Evolutionary conservation across 2,797 vertebrate genomes (phyloP), one percentile per base, ranked within the genome.

Genomic region (Myotis vivesi): DNA sequence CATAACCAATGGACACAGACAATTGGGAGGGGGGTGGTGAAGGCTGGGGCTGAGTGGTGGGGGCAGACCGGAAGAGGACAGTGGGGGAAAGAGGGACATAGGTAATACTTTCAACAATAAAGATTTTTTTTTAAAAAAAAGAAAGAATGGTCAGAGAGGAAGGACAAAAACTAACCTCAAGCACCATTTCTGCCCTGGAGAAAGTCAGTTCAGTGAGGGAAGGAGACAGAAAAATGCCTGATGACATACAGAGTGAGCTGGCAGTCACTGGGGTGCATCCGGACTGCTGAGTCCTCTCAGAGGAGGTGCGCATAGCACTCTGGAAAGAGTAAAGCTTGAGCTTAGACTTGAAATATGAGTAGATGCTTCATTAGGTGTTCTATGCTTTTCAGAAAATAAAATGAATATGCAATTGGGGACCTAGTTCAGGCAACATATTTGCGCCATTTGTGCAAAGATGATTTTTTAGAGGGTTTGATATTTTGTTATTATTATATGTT

Each of bases 231-330:
- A 17, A 46, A 64, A 30, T 0, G 3, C 23, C 6, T 38, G 15
- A 16, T 28, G 38, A 25, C 5, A 2, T 15, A 4, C 1, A 1
- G 16, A 11, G 15, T 19, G 51, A 77, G 13, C n/a, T 15, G 22
- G 17, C 9, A 8, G 8, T 49, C 2, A 3, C 6, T 1, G 8
- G 6, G 3, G 25, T 3, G 3, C 17, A 28, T 2, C 8, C 17
- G 23, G 28, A 30, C 10, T 46, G 0, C 20, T 1, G 9, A n/a
- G 15, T 19, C 19, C 64, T 20, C n/a, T 30, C 22, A n/a, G 23
- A 11, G 41, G 8, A 19, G 25, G 36, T 3, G 9, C 0, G 0
- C 11, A 12, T 13, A 4, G 8, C 0, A 0, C 10, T n/a, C 49
- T 55, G 6, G 19, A 6, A 33, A 64, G 55, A 1, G 4, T 19